phyloP scores from a whole-genome alignment of 2,888 invertebrate species.

The Trilocha varians region DNA sequence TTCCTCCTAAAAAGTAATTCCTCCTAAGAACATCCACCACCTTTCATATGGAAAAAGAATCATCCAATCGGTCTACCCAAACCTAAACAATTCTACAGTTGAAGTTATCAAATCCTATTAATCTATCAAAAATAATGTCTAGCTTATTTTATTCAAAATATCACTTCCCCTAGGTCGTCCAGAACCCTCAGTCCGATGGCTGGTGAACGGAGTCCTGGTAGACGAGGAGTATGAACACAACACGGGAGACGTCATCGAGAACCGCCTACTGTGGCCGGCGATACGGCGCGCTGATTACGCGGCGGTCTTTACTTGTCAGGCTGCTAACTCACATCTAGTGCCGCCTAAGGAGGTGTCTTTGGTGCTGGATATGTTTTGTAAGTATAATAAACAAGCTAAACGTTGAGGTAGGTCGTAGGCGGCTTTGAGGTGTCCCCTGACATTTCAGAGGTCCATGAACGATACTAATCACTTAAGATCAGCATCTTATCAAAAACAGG shows the following conservation, averaged over 20 bases:
- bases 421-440: too few species aligned
- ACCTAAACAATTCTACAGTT: too few species aligned
- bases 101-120: too few species aligned
- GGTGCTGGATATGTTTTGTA: slow-evolving; percentile 84
- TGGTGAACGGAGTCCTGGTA: slow-evolving; percentile 84
- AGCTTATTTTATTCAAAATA: too few species aligned
- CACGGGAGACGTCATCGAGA: slow-evolving; percentile 89
- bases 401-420: not conserved
- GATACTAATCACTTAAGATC: too few species aligned
- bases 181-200: slow-evolving; percentile 87
- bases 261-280: slow-evolving; percentile 82
- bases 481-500: too few species aligned
- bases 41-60: too few species aligned
- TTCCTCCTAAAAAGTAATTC: too few species aligned
- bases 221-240: slow-evolving; percentile 89
- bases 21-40: too few species aligned
- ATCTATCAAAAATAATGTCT: too few species aligned
- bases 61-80: too few species aligned
- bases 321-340: slow-evolving; percentile 87
- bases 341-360: slow-evolving; percentile 85
- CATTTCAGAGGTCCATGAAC: too few species aligned
- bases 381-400: slow-evolving; percentile 49
- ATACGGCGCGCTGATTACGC: slow-evolving; percentile 86
- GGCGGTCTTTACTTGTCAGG: slow-evolving; percentile 90
- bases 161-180: slow-evolving; percentile 75